Evolutionary conservation across 2,797 vertebrate species (phyloP), one percentile per base, ranked within the genome.

Genomic region (Cercopithecus hamlyni): DNA sequence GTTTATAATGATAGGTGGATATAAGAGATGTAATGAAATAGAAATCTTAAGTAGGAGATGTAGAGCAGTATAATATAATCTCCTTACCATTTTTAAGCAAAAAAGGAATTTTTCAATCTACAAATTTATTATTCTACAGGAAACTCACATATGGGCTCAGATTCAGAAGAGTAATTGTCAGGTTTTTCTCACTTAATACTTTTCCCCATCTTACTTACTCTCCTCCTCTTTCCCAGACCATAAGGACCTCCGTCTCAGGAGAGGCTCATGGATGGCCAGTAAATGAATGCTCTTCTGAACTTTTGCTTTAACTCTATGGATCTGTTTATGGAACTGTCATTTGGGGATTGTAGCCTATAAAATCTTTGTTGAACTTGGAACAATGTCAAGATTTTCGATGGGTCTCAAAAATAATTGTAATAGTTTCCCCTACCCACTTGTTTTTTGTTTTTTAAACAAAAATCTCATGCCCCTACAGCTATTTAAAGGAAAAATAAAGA

Each of bases 361-460:
- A 84, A 64, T 75, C 58, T 88, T 50, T 97, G 81, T 36, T 94
- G 88, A 92, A 90, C 41, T 88, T 92, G 93, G 84, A 94, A 52
- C 26, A 70, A 17, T 27, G n/a, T 82, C 77, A 88, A 73, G 36
- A 87, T 57, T 95, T 72, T 72, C 50, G 33, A 70, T 80, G 48
- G 3, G 22, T 92, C 84, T 95, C 52, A 43, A 39, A 97, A 95
- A 88, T 58, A 45, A 83, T 43, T 91, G 33, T 77, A 70, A 24
- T 30, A 70, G 30, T 27, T 88, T 22, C 27, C 5, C 33, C 1
- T 64, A 61, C 13, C 15, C n/a, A 48, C 22, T 41, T 72, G 1
- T 45, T 82, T 41, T 64, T 50, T 55, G 73, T 17, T 36, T 93
- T 67, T 58, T 87, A 57, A 92, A 67, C 27, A 89, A 80, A 80